phyloP scores from a whole-genome alignment of 2,113 vertebrate genomes.

The Hiodon alosoides region DNA sequence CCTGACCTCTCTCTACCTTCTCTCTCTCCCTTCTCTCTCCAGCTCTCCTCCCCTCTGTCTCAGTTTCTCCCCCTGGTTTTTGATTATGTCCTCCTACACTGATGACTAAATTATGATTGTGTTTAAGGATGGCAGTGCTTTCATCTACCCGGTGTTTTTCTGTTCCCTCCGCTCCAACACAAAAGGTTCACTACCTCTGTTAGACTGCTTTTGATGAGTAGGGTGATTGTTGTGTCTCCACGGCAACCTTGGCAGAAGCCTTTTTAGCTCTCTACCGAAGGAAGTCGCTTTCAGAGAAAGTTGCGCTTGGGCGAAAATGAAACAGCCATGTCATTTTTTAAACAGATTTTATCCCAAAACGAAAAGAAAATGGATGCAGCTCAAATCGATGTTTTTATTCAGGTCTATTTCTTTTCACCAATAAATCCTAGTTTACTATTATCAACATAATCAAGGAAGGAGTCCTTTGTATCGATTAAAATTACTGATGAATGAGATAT shows the following conservation, averaged over 20 bases:
- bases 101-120: constrained; percentile 89
- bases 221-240: constrained; percentile 72
- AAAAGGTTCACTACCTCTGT: constrained; percentile 69
- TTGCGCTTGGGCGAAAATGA: not conserved
- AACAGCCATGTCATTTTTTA: not conserved
- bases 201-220: constrained; percentile 73
- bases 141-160: constrained; percentile 77
- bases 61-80: constrained; percentile 63
- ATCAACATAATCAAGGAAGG: too few relatives aligned
- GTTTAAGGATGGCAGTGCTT: constrained; percentile 79
- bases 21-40: constrained; percentile 21
- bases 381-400: too few relatives aligned
- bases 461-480: too few relatives aligned
- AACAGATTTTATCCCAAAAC: not conserved
- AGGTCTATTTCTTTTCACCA: too few relatives aligned
- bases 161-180: constrained; percentile 65
- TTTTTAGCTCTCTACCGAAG: constrained; percentile 27
- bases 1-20: constrained; percentile 23
- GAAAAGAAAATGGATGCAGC: too few relatives aligned
- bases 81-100: constrained; percentile 66
- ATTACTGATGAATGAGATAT: too few relatives aligned
- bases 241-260: constrained; percentile 57
- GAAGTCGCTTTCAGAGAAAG: constrained; percentile 42
- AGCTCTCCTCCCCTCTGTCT: constrained; percentile 11
- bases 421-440: too few relatives aligned